Evolutionary conservation across 2,797 vertebrate genomes (phyloP).

Genomic region (Spatula versicolor): DNA sequence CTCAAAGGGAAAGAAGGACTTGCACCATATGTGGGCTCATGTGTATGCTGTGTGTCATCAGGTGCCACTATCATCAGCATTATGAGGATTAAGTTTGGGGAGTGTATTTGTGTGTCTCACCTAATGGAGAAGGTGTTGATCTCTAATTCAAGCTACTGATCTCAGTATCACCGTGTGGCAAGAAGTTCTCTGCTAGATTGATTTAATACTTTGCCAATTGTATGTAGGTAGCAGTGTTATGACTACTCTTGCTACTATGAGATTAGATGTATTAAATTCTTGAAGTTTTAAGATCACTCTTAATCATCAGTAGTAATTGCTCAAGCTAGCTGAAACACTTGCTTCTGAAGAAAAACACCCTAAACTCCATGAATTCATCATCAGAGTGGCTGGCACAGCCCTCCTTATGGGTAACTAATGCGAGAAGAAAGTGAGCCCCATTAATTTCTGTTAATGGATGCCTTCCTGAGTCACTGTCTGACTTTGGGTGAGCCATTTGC

Average conservation of each 20-base stretch:
- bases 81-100: neutral
- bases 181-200: neutral
- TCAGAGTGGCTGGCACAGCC: neutral
- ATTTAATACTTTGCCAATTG: neutral
- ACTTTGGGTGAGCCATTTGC: neutral
- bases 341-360: neutral
- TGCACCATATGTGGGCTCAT: fast-evolving
- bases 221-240: neutral
- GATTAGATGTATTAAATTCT: neutral
- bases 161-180: neutral
- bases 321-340: neutral
- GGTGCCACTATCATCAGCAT: fast-evolving
- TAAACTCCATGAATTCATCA: neutral
- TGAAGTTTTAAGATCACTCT: neutral
- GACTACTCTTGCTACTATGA: neutral
- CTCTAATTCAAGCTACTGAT: neutral
- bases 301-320: neutral
- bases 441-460: neutral
- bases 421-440: neutral
- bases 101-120: neutral
- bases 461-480: neutral
- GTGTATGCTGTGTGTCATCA: fast-evolving
- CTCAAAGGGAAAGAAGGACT: neutral
- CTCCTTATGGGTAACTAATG: fast-evolving
- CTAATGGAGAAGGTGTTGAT: neutral